A percentile compares a stretch with the other conserved stretches of the same genome.
Evolutionary conservation across 2,113 vertebrate genomes (phyloP).

Genomic region (Labeo catla): DNA sequence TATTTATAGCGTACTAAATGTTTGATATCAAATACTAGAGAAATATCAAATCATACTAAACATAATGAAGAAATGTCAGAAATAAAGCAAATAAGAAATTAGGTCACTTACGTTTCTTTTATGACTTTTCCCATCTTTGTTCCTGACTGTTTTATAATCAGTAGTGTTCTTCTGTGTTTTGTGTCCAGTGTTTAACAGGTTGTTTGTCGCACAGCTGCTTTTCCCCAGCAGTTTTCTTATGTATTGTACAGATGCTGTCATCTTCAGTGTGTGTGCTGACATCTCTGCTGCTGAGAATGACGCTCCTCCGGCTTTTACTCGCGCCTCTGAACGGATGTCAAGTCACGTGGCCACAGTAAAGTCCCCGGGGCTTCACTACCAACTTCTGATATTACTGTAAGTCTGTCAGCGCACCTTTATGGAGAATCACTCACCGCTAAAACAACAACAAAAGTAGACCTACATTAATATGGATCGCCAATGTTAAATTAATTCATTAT

Average conservation of each 20-base stretch:
- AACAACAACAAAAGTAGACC: background rate
- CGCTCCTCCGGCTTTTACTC: background rate
- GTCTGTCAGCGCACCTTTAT: background rate
- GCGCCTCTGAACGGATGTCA: conserved; percentile 18
- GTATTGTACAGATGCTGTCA: conserved; percentile 38
- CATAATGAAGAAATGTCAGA: background rate
- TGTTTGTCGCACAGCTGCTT: conserved; percentile 30
- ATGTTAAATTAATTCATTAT: background rate
- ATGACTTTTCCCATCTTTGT: background rate
- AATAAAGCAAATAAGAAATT: background rate
- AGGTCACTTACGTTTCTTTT: conserved; percentile 11
- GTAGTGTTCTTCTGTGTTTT: conserved; percentile 24
- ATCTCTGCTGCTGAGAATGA: background rate
- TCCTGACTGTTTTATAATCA: background rate
- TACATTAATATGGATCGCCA: background rate
- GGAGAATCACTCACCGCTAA: background rate
- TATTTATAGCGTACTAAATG: background rate
- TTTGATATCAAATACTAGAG: background rate
- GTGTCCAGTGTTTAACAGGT: conserved; percentile 29
- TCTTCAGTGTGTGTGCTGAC: background rate
- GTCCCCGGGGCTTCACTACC: conserved; percentile 36
- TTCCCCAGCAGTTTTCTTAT: conserved; percentile 49
- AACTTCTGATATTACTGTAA: conserved; percentile 41
- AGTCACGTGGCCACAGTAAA: conserved; percentile 45
- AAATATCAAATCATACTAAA: background rate